Conservation (phyloP, 2,113 vertebrate species). For the Phrynosoma platyrhinos region DNA sequence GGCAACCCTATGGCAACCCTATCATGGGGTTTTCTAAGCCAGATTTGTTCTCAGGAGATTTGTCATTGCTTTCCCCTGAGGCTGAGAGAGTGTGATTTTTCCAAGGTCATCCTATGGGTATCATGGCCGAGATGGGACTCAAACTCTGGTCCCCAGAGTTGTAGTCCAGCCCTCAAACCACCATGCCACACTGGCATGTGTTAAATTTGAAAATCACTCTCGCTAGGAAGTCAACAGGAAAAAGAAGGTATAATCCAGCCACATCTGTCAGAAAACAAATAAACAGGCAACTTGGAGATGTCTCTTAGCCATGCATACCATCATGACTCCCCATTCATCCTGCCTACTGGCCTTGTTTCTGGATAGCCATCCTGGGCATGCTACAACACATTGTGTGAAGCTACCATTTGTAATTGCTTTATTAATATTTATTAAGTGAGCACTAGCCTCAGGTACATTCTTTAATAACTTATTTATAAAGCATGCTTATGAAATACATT, state of each 20-base stretch:
- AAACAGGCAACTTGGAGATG: background rate
- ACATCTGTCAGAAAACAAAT: background rate
- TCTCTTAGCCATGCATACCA: background rate
- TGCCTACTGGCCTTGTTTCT: conserved; percentile 13
- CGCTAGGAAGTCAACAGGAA: background rate
- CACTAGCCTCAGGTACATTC: conserved; percentile 76
- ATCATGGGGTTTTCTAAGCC: no score
- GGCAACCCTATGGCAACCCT: no score
- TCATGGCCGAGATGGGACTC: no score
- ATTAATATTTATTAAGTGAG: conserved; percentile 81
- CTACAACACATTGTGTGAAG: conserved; percentile 58
- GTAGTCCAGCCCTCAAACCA: no score
- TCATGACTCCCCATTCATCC: background rate
- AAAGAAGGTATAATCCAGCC: background rate
- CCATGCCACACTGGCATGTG: no score
- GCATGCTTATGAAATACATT: conserved; percentile 77
- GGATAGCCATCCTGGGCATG: conserved; percentile 46
- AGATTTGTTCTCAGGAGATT: no score
- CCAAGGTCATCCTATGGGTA: no score
- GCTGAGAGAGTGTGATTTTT: no score
- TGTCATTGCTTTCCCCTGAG: no score
- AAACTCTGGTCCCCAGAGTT: no score
- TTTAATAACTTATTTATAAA: conserved; percentile 80
- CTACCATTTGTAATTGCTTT: conserved; percentile 75
- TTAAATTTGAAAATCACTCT: background rate